Evolutionary conservation across 2,888 invertebrate genomes (phyloP).

Genomic region (Blomia tropicalis): DNA sequence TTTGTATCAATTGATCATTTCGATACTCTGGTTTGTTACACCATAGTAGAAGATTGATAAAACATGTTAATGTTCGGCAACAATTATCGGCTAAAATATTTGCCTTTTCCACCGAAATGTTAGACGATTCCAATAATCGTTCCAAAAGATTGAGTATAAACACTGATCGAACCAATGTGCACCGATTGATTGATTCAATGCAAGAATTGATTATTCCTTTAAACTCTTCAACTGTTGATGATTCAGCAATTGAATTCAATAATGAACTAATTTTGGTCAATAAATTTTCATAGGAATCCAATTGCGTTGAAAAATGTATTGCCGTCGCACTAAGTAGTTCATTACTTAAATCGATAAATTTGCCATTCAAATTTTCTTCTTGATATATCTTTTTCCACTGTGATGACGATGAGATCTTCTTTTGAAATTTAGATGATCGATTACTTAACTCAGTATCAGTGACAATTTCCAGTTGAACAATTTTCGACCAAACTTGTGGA

Average conservation of each 20-base stretch:
- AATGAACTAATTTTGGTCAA: neutral
- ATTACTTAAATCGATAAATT: neutral
- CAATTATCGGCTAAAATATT: neutral
- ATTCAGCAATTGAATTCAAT: neutral
- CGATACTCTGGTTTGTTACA: neutral
- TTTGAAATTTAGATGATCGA: neutral
- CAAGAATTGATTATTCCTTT: neutral
- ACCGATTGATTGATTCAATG: neutral
- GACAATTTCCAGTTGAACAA: neutral
- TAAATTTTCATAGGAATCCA: neutral
- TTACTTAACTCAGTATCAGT: neutral
- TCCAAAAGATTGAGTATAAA: neutral
- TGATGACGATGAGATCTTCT: neutral
- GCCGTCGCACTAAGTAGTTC: neutral
- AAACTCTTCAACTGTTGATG: neutral
- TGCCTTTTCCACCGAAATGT: neutral
- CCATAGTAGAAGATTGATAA: neutral
- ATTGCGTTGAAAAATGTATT: neutral
- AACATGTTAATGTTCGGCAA: neutral
- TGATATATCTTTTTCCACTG: neutral
- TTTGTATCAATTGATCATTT: neutral
- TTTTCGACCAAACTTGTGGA: slow-evolving; percentile 31
- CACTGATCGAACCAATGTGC: neutral
- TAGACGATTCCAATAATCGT: neutral
- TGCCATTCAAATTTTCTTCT: neutral